Evolutionary conservation across 2,888 invertebrate genomes (phyloP).

Genomic region (Coelogynopora nodosa): DNA sequence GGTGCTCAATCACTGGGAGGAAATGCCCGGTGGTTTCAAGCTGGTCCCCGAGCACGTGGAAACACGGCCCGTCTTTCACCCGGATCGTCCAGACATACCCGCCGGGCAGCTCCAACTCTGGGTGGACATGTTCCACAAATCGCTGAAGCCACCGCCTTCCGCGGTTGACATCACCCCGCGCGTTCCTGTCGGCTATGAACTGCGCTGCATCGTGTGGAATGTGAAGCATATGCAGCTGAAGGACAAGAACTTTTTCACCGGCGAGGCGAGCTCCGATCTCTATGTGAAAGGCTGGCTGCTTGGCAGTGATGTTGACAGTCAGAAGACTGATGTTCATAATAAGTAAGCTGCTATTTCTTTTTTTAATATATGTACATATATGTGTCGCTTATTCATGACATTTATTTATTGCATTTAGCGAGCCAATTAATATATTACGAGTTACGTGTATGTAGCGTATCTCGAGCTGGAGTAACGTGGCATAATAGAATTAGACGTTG

Average conservation of each 20-base stretch:
- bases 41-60: slow-evolving; percentile 47
- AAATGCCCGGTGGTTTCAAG: slow-evolving; percentile 34
- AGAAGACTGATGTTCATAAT: slow-evolving; percentile 52
- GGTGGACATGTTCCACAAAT: slow-evolving; percentile 46
- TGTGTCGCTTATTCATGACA: too few relatives aligned
- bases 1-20: slow-evolving; percentile 42
- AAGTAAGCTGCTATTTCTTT: slow-evolving; percentile 47
- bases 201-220: slow-evolving; percentile 44
- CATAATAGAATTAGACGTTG: too few relatives aligned
- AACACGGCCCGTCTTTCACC: slow-evolving; percentile 45
- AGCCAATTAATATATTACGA: too few relatives aligned
- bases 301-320: slow-evolving; percentile 50
- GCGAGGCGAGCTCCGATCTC: slow-evolving; percentile 47
- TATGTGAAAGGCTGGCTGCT: slow-evolving; percentile 46
- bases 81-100: slow-evolving; percentile 45
- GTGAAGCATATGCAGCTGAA: slow-evolving; percentile 44
- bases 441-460: too few relatives aligned
- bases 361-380: too few relatives aligned
- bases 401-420: too few relatives aligned
- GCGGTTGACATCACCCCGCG: slow-evolving; percentile 46
- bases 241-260: slow-evolving; percentile 46
- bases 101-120: slow-evolving; percentile 47
- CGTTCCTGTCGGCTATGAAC: slow-evolving; percentile 46
- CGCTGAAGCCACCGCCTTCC: slow-evolving; percentile 51
- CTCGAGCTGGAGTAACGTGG: too few relatives aligned